These are phyloP conservation scores for Indri indri DNA, from an alignment of 2,113 vertebrate species.

Conservation along the genomic window DNA sequence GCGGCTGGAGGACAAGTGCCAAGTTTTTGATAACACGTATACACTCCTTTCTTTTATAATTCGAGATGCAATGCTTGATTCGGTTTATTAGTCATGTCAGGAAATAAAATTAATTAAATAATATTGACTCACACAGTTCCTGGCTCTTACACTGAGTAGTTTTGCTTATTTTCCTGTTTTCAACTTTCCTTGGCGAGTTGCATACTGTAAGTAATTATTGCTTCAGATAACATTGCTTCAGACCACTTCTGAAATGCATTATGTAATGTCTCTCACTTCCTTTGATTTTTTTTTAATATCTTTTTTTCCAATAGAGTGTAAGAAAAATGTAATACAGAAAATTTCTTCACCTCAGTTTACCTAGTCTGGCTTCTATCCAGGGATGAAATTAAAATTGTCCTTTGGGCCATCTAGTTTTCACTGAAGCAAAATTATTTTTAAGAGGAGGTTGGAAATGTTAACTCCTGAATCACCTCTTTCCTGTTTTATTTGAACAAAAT, in stretches of 20 bases:
- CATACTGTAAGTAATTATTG: slow-evolving; percentile 23
- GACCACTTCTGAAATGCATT: slow-evolving; percentile 49
- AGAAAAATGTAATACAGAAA: background rate
- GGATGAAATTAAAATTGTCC: background rate
- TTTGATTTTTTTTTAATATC: background rate
- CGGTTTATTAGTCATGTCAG: slow-evolving; percentile 15
- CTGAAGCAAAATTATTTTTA: slow-evolving; percentile 16
- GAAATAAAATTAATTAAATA: slow-evolving; percentile 22
- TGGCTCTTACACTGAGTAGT: slow-evolving; percentile 1
- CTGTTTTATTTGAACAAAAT: background rate
- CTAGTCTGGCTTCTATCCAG: background rate
- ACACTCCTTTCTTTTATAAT: background rate
- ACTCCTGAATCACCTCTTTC: background rate
- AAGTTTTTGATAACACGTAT: too few species aligned
- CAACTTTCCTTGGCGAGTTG: slow-evolving; percentile 24
- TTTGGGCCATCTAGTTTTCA: background rate
- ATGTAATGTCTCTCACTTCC: background rate
- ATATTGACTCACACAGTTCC: background rate
- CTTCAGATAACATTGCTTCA: slow-evolving; percentile 61
- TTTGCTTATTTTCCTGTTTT: slow-evolving; percentile 55
- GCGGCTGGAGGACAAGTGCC: too few species aligned
- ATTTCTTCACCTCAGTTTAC: background rate
- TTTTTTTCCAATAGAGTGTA: slow-evolving; percentile 6
- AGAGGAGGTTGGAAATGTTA: background rate
- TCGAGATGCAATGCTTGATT: background rate